Conservation (phyloP, 2,113 vertebrate species). For the Atherinomorus stipes region DNA sequence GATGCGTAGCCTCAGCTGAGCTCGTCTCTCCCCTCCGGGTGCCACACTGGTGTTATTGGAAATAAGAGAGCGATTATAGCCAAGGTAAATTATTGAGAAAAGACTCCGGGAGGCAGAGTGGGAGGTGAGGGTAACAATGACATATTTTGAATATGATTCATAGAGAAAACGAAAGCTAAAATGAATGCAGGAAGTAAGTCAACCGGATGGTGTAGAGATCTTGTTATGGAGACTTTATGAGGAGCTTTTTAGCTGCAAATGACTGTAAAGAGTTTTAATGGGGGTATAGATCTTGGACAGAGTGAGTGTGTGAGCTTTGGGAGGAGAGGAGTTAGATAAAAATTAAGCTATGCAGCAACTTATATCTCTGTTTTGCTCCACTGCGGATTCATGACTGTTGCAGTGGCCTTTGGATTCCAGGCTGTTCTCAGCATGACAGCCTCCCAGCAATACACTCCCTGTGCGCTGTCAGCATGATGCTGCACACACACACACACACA, state of each 20-base stretch:
- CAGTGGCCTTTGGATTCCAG: constrained; percentile 75
- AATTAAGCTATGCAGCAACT: constrained; percentile 32
- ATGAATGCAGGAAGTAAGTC: constrained; percentile 2
- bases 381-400: constrained; percentile 56
- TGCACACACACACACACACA: constrained; percentile 19
- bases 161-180: constrained; percentile 1
- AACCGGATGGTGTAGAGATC: not conserved
- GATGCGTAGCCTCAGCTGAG: no score
- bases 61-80: constrained; percentile 60
- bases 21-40: constrained; percentile 27
- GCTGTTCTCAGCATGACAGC: constrained; percentile 71
- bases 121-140: constrained; percentile 20
- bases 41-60: constrained; percentile 57
- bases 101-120: constrained; percentile 16
- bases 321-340: constrained; percentile 16
- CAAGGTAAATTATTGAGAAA: constrained; percentile 67
- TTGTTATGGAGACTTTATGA: not conserved
- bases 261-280: constrained; percentile 25
- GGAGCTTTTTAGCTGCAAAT: constrained; percentile 5
- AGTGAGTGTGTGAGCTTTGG: not conserved
- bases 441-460: constrained; percentile 66
- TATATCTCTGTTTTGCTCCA: constrained; percentile 25
- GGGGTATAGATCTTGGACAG: constrained; percentile 26
- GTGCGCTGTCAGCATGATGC: constrained; percentile 58
- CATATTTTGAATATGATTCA: constrained; percentile 43